Conservation (phyloP, 2,888 invertebrate genomes). For the Adela reaumurella region DNA sequence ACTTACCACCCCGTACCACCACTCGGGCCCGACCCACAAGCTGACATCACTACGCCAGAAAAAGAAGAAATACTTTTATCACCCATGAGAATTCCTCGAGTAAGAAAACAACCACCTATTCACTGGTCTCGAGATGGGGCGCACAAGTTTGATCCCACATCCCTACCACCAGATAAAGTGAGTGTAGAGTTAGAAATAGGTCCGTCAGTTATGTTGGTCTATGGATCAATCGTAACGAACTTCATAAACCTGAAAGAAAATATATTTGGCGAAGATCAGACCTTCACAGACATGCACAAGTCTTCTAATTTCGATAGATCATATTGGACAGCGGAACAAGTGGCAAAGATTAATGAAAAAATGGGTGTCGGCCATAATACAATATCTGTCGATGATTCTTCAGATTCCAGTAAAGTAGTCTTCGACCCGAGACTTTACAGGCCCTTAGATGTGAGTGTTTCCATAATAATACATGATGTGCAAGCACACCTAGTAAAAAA, state of each 20-base stretch:
- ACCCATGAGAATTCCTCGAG: conserved; percentile 85
- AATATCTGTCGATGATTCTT: conserved; percentile 61
- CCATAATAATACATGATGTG: conserved; percentile 91
- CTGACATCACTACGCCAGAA: conserved; percentile 90
- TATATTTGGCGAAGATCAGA: conserved; percentile 95
- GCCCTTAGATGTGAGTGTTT: conserved; percentile 87
- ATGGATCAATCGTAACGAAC: conserved; percentile 87
- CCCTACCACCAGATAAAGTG: conserved; percentile 83
- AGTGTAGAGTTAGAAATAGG: conserved; percentile 92
- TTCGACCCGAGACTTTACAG: conserved; percentile 88
- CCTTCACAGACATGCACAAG: conserved; percentile 88
- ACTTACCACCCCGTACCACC: conserved; percentile 91
- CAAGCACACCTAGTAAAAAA: conserved; percentile 93
- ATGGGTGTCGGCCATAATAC: conserved; percentile 41
- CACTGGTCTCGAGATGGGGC: conserved; percentile 63
- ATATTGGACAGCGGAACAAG: conserved; percentile 35
- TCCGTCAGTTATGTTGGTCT: conserved; percentile 86
- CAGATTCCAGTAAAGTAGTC: conserved; percentile 55
- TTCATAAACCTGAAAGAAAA: conserved; percentile 93
- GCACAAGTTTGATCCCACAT: conserved; percentile 82
- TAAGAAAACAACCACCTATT: conserved; percentile 66
- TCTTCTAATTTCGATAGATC: conserved; percentile 42
- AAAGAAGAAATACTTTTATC: conserved; percentile 90
- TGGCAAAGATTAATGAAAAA: conserved; percentile 35
- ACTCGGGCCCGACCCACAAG: conserved; percentile 82